phyloP scores from a whole-genome alignment of 2,888 invertebrate genomes.

The Falcaria lacertinaria region DNA sequence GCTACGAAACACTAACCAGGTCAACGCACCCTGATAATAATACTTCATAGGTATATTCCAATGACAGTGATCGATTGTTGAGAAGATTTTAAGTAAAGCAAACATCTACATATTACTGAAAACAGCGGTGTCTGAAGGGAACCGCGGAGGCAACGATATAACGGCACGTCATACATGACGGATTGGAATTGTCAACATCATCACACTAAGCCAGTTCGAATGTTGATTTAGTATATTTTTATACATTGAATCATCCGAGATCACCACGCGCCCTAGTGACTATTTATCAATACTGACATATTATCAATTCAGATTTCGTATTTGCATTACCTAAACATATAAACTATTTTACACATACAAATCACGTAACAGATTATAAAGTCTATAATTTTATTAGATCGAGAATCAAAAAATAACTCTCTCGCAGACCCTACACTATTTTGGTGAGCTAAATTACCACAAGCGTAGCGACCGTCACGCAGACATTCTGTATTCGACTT shows the following conservation, averaged over 20 bases:
- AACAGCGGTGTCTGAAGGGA: slow-evolving; percentile 55
- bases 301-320: no score
- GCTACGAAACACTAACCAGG: slow-evolving; percentile 57
- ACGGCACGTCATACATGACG: slow-evolving; percentile 55
- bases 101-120: slow-evolving; percentile 54
- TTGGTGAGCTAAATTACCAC: neutral
- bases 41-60: slow-evolving; percentile 46
- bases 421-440: neutral
- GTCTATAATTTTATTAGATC: no score
- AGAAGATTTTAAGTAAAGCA: slow-evolving; percentile 63
- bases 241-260: no score
- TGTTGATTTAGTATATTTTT: no score
- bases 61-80: slow-evolving; percentile 73
- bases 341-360: no score
- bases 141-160: slow-evolving; percentile 41
- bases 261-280: no score
- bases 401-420: neutral
- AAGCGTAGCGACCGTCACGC: neutral
- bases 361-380: no score
- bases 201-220: slow-evolving; percentile 9
- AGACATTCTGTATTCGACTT: neutral
- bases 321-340: no score
- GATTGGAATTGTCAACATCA: slow-evolving; percentile 36
- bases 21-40: slow-evolving; percentile 67
- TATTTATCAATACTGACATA: no score